Percentiles rank a stretch among this genome's conserved stretches.
Evolutionary conservation across 1,140 invertebrate genomes (phyloP).

Genomic region (Monomorium pharaonis): DNA sequence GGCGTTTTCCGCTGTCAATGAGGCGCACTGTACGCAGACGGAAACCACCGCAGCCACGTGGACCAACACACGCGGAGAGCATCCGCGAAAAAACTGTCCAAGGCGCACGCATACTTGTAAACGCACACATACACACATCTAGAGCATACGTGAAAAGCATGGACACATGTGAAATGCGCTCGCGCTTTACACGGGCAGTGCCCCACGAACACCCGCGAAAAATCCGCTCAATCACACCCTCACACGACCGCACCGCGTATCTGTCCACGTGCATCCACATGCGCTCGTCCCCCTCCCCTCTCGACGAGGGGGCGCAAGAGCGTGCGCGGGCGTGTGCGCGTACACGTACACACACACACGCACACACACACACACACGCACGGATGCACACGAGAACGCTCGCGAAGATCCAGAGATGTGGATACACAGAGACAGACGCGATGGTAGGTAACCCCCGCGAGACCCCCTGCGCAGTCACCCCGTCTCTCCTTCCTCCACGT

Average conservation of each 20-base stretch:
- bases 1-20: conserved; percentile 72
- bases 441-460: conserved; percentile 68
- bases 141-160: conserved; percentile 1
- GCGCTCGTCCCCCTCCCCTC: conserved; percentile 14
- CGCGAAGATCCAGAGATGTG: conserved; percentile 72
- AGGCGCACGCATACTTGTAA: conserved; percentile 50
- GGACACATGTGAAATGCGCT: conserved; percentile 8
- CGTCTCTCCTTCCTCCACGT: conserved; percentile 6
- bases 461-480: conserved; percentile 43
- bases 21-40: conserved; percentile 57
- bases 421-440: conserved; percentile 70
- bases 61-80: conserved; percentile 53
- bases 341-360: background rate
- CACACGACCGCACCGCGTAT: conserved; percentile 36
- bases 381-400: conserved; percentile 22
- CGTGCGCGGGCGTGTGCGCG: background rate
- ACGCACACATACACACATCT: background rate
- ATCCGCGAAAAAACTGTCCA: conserved; percentile 69
- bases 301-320: background rate
- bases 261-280: conserved; percentile 49
- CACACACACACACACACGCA: background rate
- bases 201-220: conserved; percentile 69
- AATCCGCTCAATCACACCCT: conserved; percentile 69
- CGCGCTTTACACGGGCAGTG: conserved; percentile 38
- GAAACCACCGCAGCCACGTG: conserved; percentile 61